Evolutionary conservation across 2,888 invertebrate species (phyloP).

Genomic region (Drosophila bunnanda): DNA sequence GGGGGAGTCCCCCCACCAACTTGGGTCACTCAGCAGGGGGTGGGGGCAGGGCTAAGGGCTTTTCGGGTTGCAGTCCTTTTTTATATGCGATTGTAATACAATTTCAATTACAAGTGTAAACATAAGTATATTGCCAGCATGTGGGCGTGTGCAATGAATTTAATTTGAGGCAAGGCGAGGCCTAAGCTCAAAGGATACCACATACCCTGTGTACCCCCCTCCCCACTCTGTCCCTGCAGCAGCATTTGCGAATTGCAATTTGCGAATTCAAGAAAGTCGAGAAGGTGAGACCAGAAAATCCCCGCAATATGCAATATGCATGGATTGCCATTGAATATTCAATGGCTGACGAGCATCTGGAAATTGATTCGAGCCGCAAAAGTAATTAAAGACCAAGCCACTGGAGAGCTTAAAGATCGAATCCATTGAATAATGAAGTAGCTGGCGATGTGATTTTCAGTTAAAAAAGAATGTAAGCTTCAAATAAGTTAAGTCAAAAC

Average conservation of each 20-base stretch:
- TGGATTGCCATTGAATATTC: slow-evolving; percentile 38
- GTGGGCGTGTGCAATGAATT: slow-evolving; percentile 35
- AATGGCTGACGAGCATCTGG: slow-evolving; percentile 37
- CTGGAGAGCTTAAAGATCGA: slow-evolving; percentile 44
- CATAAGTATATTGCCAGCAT: slow-evolving; percentile 64
- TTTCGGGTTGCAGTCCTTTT: slow-evolving; percentile 19
- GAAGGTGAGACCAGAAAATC: slow-evolving; percentile 25
- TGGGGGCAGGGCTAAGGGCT: no score
- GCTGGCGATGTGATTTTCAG: slow-evolving; percentile 7
- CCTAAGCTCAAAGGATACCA: slow-evolving; percentile 14
- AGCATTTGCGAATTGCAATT: slow-evolving; percentile 21
- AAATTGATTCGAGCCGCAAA: slow-evolving; percentile 41
- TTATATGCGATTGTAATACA: slow-evolving; percentile 72
- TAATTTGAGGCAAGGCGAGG: slow-evolving; percentile 25
- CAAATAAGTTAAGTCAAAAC: neutral
- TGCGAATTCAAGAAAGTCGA: slow-evolving; percentile 18
- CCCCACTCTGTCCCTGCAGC: neutral
- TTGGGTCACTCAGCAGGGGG: slow-evolving; percentile 3
- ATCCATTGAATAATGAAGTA: slow-evolving; percentile 31
- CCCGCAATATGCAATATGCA: slow-evolving; percentile 35
- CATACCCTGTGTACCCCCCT: neutral
- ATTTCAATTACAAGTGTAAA: slow-evolving; percentile 78
- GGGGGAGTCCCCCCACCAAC: neutral
- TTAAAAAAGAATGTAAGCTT: slow-evolving; percentile 1
- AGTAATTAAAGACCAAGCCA: slow-evolving; percentile 44